Percentiles rank a stretch among this genome's conserved stretches.
These are phyloP conservation scores for Zosterops lateralis DNA, from an alignment of 2,113 vertebrate species.

Conservation along the genomic window DNA sequence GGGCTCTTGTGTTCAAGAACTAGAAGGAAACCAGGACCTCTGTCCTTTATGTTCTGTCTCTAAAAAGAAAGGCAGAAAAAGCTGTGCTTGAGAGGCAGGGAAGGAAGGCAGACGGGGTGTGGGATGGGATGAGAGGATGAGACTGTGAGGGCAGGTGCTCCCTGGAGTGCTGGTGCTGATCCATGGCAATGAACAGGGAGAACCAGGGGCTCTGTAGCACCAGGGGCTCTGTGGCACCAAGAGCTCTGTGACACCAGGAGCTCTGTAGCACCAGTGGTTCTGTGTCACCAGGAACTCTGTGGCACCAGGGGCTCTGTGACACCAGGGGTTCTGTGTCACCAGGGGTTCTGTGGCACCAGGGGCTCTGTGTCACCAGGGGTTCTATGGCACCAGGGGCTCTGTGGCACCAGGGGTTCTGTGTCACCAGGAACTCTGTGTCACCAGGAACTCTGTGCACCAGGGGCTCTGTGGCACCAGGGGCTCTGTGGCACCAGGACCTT, in stretches of 20 bases:
- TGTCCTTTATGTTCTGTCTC: neutral
- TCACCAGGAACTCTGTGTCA: too few relatives aligned
- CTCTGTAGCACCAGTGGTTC: neutral
- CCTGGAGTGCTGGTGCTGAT: fast-evolving
- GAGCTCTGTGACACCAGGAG: neutral
- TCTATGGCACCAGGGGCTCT: neutral
- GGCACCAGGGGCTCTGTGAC: neutral
- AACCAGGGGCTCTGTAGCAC: neutral
- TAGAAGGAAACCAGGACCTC: neutral
- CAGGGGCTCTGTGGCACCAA: fast-evolving
- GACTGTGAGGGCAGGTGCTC: neutral
- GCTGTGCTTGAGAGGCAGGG: neutral
- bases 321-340: fast-evolving
- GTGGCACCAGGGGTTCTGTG: neutral
- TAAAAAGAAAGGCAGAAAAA: neutral
- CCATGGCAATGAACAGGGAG: fast-evolving
- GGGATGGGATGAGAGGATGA: neutral
- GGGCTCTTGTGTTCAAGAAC: conserved; percentile 22
- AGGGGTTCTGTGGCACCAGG: neutral
- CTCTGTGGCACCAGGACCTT: neutral
- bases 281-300: neutral
- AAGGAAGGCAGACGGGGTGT: fast-evolving
- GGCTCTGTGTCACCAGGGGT: neutral
- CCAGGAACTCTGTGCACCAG: neutral
- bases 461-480: neutral